phyloP scores from a whole-genome alignment of 2,888 invertebrate species.

The Petrolisthes manimaculis region DNA sequence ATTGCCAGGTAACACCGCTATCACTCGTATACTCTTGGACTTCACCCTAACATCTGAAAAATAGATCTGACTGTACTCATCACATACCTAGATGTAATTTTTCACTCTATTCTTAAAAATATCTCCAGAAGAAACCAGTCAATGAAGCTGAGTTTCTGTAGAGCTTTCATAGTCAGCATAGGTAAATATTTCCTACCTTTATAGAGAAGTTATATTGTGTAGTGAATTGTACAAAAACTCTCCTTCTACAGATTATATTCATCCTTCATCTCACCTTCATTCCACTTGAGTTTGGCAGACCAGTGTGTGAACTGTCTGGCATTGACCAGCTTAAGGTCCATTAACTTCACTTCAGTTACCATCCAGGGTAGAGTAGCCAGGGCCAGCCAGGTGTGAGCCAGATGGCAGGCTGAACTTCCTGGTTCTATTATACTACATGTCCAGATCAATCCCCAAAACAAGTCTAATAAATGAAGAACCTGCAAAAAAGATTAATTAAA shows the following conservation, averaged over 20 bases:
- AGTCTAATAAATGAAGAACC: slow-evolving; percentile 28
- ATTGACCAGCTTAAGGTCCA: slow-evolving; percentile 44
- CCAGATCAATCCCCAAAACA: slow-evolving; percentile 23
- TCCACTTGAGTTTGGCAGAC: slow-evolving; percentile 40
- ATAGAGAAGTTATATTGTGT: too few species aligned
- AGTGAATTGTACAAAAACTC: too few species aligned
- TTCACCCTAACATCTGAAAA: slow-evolving; percentile 41
- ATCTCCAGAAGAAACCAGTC: too few species aligned
- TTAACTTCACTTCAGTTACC: slow-evolving; percentile 36
- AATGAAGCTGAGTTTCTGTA: too few species aligned
- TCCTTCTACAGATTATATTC: neutral
- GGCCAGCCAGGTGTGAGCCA: slow-evolving; percentile 39
- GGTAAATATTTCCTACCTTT: too few species aligned
- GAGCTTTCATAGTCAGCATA: too few species aligned
- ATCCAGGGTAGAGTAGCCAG: slow-evolving; percentile 50
- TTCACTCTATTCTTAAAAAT: neutral
- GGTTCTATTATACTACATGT: slow-evolving; percentile 25
- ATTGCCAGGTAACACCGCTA: slow-evolving; percentile 31
- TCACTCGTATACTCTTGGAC: slow-evolving; percentile 22
- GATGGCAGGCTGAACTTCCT: neutral
- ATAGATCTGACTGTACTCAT: neutral
- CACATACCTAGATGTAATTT: neutral
- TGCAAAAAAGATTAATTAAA: neutral
- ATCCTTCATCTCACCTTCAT: slow-evolving; percentile 21
- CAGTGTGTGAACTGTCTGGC: slow-evolving; percentile 1